Percentiles rank a stretch among this genome's conserved stretches.
Evolutionary conservation across 2,888 invertebrate species (phyloP).

Genomic region (Thyatira batis): DNA sequence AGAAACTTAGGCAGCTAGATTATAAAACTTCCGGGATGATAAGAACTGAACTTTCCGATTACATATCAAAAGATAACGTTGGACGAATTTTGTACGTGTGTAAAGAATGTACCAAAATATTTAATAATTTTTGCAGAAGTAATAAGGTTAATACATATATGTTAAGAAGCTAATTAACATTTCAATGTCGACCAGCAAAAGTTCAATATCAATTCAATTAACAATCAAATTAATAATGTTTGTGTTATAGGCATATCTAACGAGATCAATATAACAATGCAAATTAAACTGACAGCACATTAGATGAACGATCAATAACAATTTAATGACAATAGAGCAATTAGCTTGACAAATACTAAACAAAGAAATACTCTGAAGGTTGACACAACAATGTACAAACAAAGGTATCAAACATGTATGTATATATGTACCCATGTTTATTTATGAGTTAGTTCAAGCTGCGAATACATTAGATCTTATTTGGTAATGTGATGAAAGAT

Average conservation of each 20-base stretch:
- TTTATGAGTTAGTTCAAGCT: conserved; percentile 41
- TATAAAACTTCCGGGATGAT: conserved; percentile 41
- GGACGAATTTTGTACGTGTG: no score
- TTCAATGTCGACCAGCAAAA: neutral
- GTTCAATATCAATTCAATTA: neutral
- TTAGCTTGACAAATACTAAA: conserved; percentile 61
- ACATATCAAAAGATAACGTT: no score
- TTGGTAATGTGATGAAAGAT: conserved; percentile 62
- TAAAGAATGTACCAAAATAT: no score
- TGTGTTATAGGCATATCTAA: neutral
- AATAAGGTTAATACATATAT: no score
- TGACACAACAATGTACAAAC: conserved; percentile 35
- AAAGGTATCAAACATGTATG: conserved; percentile 22
- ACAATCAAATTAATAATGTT: neutral
- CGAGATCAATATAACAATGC: conserved; percentile 29
- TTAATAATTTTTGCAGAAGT: no score
- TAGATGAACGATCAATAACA: conserved; percentile 50
- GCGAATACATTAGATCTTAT: conserved; percentile 58
- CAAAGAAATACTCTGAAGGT: conserved; percentile 55
- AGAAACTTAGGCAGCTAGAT: conserved; percentile 48
- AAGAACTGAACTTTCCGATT: conserved; percentile 29
- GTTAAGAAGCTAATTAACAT: neutral
- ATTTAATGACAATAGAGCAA: conserved; percentile 66
- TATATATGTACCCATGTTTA: conserved; percentile 30
- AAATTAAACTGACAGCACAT: conserved; percentile 37